Conservation (phyloP, 2,113 vertebrate genomes). For the Pristiophorus japonicus region DNA sequence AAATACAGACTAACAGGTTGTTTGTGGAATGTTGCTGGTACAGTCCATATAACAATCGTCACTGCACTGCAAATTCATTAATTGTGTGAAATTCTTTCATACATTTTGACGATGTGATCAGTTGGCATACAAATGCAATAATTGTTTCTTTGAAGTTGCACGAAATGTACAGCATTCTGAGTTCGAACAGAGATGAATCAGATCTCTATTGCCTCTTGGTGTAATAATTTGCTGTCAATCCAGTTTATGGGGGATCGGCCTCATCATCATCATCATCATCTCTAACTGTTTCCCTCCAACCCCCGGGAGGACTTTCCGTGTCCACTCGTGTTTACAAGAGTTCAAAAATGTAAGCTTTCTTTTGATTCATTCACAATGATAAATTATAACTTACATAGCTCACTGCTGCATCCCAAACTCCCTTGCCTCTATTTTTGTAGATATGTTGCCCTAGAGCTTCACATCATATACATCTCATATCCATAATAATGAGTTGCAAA, state of each 20-base stretch:
- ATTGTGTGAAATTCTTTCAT: background rate
- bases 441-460: background rate
- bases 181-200: background rate
- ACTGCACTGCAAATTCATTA: background rate
- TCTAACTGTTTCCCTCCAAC: background rate
- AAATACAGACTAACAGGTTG: background rate
- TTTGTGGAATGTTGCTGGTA: background rate
- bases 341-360: background rate
- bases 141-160: background rate
- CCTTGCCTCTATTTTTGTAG: slow-evolving; percentile 5
- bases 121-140: background rate
- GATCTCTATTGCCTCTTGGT: too few species aligned
- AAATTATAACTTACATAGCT: background rate
- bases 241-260: background rate
- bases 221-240: background rate
- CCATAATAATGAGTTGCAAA: slow-evolving; percentile 16
- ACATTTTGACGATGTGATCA: background rate
- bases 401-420: background rate
- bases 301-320: background rate
- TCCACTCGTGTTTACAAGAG: background rate
- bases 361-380: background rate
- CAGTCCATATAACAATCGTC: background rate
- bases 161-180: background rate
- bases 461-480: background rate
- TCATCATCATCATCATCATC: background rate